Evolutionary conservation across 2,888 invertebrate species (phyloP), one percentile per base, ranked within the genome.

Genomic region (Folsomia candida): DNA sequence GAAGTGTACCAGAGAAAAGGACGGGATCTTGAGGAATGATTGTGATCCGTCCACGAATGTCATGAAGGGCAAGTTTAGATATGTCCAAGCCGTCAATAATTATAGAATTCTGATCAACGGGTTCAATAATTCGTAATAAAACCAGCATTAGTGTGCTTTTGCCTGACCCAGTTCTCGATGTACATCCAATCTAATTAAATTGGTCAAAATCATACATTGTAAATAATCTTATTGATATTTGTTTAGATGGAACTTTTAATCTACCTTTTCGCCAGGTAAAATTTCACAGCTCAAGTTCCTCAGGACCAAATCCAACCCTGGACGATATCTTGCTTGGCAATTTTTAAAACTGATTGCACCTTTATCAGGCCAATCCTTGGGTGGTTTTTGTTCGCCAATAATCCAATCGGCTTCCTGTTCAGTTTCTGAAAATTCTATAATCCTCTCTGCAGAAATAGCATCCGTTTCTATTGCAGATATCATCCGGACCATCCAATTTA

Each of bases 111-210:
- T 95, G 95, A 77, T 87, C 86, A 74, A 91, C 89, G 22, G 92
- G 87, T 84, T 95, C 95, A 78, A 95, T 91, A 79, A 95, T 92
- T 82, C 94, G 90, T 86, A 95, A 95, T 58, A 95, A 85, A 0
- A 92, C 89, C 65, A 94, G 85, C 6, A 94, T 94, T 81, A 95
- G 86, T 79, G 94, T 94, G 70, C 93, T 94, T 85, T 95, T 95
- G 81, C 95, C 95, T 9, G 6, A 9, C 14, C 37, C 37, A 9
- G 37, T 94, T 37, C 37, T 37, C 14, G 6, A 4, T 14, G 14
- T 14, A 14, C 4, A 4, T 4, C 87, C 6, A 47, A 66, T 71
- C 4, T 67, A 25, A 22, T 25, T 68, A 68, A 22, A 72, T 67
- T n/a, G 68, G 69, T 28, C 69, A 68, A 63, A 72, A n/a, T n/a